Percentiles rank a stretch among this genome's conserved stretches.
Conservation (phyloP, 1,140 invertebrate genomes). For the Drosophila nigrodunni region DNA sequence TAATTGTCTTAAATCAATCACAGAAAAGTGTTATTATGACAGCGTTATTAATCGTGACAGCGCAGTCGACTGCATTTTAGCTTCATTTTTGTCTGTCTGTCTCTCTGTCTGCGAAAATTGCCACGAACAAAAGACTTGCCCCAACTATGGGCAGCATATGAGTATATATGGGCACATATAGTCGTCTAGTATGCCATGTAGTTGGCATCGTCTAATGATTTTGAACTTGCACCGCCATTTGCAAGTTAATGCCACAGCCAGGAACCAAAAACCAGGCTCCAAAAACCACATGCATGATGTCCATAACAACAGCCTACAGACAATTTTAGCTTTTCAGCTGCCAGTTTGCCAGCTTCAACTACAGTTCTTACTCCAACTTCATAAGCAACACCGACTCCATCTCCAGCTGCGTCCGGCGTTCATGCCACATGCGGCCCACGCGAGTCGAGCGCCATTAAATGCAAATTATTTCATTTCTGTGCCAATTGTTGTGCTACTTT, state of each 20-base stretch:
- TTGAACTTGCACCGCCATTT: constrained; percentile 78
- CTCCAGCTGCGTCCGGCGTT: constrained; percentile 21
- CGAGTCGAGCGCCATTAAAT: constrained; percentile 74
- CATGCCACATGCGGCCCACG: constrained; percentile 66
- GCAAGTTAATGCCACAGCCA: constrained; percentile 63
- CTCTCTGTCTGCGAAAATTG: constrained; percentile 58
- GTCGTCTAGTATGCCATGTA: constrained; percentile 8
- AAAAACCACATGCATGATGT: constrained; percentile 34
- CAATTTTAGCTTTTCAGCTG: neutral
- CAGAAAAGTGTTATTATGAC: constrained; percentile 83
- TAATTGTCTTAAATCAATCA: constrained; percentile 84
- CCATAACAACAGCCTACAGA: constrained; percentile 22
- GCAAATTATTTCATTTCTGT: constrained; percentile 84
- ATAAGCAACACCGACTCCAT: neutral
- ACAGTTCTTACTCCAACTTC: neutral
- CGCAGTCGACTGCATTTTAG: constrained; percentile 20
- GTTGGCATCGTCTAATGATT: constrained; percentile 66
- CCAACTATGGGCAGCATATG: neutral
- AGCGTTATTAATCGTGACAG: constrained; percentile 83
- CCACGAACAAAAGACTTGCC: constrained; percentile 51
- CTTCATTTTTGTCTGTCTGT: neutral
- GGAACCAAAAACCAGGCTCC: constrained; percentile 1
- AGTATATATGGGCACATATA: too few relatives aligned
- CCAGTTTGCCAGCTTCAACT: neutral
- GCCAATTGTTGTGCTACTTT: constrained; percentile 83